Percentiles rank a stretch among this genome's conserved stretches.
These are phyloP conservation scores for Thaleichthys pacificus DNA, from an alignment of 2,797 vertebrate species.

Conservation along the genomic window DNA sequence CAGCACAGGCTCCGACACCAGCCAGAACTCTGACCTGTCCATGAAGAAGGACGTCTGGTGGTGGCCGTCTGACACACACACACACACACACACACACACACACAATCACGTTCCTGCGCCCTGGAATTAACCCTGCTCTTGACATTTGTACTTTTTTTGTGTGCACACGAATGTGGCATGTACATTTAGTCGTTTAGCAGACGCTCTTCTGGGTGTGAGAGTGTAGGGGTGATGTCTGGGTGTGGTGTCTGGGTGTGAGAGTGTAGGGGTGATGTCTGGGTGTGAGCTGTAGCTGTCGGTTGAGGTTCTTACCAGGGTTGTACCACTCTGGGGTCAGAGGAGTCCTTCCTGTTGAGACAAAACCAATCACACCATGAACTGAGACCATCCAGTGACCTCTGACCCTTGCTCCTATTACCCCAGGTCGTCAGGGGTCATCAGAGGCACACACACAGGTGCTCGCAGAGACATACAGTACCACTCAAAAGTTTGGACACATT, in stretches of 20 bases:
- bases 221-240: no score
- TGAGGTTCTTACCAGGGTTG: constrained; percentile 81
- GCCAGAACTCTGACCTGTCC: constrained; percentile 91
- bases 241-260: no score
- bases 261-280: no score
- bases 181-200: no score
- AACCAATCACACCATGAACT: constrained; percentile 28
- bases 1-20: constrained; percentile 78
- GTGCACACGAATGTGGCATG: no score
- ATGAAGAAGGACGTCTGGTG: constrained; percentile 80
- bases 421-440: not conserved
- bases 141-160: no score
- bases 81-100: not conserved
- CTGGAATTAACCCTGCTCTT: no score
- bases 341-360: constrained; percentile 74
- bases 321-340: constrained; percentile 90
- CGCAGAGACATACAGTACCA: no score
- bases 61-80: constrained; percentile 66
- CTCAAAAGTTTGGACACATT: no score
- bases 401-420: not conserved
- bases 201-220: no score
- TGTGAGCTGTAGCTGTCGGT: no score
- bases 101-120: no score
- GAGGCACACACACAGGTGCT: not conserved
- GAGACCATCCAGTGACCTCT: not conserved